Conservation (phyloP, 2,113 vertebrate species). For the Ancistrus triradiatus region DNA sequence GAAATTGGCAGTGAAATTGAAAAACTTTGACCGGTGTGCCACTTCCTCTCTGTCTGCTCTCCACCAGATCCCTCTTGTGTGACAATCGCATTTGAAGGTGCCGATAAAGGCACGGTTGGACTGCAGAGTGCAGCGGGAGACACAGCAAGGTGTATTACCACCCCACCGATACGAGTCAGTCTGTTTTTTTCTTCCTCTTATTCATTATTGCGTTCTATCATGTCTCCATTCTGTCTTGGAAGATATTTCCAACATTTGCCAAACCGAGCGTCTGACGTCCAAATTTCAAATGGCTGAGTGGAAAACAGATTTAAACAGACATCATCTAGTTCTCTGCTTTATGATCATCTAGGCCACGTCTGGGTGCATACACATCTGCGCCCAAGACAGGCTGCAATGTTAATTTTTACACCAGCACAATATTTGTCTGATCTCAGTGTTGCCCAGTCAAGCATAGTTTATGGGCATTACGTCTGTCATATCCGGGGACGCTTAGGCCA, state of each 20-base stretch:
- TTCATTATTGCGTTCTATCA: slow-evolving; percentile 37
- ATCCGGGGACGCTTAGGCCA: slow-evolving; percentile 62
- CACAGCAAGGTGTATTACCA: slow-evolving; percentile 43
- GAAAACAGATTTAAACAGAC: slow-evolving; percentile 42
- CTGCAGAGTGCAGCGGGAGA: slow-evolving; percentile 33
- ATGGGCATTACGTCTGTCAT: slow-evolving; percentile 50
- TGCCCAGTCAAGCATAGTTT: slow-evolving; percentile 45
- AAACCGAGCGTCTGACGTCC: slow-evolving; percentile 33
- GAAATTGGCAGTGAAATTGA: slow-evolving; percentile 82
- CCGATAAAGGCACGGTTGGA: slow-evolving; percentile 49
- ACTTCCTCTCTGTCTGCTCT: slow-evolving; percentile 40
- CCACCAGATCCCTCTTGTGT: slow-evolving; percentile 51
- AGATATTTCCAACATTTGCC: slow-evolving; percentile 37
- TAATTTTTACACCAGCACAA: slow-evolving; percentile 43
- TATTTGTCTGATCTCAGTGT: slow-evolving; percentile 50
- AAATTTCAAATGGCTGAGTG: slow-evolving; percentile 33
- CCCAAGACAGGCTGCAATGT: slow-evolving; percentile 4
- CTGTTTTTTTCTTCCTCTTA: slow-evolving; percentile 25
- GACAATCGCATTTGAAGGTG: slow-evolving; percentile 55
- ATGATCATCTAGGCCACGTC: slow-evolving; percentile 35
- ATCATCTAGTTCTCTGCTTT: slow-evolving; percentile 31
- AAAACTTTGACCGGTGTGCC: slow-evolving; percentile 75
- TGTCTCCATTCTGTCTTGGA: slow-evolving; percentile 31
- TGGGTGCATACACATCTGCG: neutral
- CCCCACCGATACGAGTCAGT: slow-evolving; percentile 44